Percentiles rank a stretch among this genome's conserved stretches.
These are phyloP conservation scores for Melikaiella ostensackeni DNA, from an alignment of 2,888 invertebrate species.

Conservation along the genomic window DNA sequence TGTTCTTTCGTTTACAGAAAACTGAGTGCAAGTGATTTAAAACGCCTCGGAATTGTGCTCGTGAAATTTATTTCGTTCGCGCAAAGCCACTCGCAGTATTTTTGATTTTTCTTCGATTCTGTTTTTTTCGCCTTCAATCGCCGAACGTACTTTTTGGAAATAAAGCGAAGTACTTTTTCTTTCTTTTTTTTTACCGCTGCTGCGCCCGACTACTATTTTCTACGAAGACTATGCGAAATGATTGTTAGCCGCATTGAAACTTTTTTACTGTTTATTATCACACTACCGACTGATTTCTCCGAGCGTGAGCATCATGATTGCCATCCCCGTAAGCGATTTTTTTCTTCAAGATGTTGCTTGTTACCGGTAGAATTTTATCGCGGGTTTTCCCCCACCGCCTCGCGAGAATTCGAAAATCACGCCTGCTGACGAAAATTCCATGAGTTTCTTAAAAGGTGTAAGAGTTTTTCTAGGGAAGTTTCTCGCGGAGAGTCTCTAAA, in stretches of 20 bases:
- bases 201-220: slow-evolving; percentile 33
- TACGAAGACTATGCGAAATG: slow-evolving; percentile 26
- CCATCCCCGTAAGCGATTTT: slow-evolving; percentile 16
- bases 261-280: slow-evolving; percentile 30
- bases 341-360: slow-evolving; percentile 24
- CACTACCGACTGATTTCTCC: slow-evolving; percentile 32
- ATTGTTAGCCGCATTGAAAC: not conserved
- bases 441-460: not conserved
- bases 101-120: slow-evolving; percentile 10
- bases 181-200: slow-evolving; percentile 10
- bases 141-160: slow-evolving; percentile 8
- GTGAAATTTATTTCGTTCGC: slow-evolving; percentile 20
- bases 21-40: slow-evolving; percentile 4
- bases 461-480: not conserved
- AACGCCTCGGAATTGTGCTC: not conserved
- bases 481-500: not conserved
- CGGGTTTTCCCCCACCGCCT: not conserved
- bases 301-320: slow-evolving; percentile 37
- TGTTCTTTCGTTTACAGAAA: slow-evolving; percentile 19
- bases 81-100: slow-evolving; percentile 22
- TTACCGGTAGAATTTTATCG: slow-evolving; percentile 33
- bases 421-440: slow-evolving; percentile 3
- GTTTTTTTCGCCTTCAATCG: not conserved
- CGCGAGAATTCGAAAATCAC: not conserved
- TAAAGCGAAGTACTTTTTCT: not conserved